Percentiles rank a stretch among this genome's conserved stretches.
Evolutionary conservation across 1,140 invertebrate species (phyloP).

Genomic region (Plutomurus gul): DNA sequence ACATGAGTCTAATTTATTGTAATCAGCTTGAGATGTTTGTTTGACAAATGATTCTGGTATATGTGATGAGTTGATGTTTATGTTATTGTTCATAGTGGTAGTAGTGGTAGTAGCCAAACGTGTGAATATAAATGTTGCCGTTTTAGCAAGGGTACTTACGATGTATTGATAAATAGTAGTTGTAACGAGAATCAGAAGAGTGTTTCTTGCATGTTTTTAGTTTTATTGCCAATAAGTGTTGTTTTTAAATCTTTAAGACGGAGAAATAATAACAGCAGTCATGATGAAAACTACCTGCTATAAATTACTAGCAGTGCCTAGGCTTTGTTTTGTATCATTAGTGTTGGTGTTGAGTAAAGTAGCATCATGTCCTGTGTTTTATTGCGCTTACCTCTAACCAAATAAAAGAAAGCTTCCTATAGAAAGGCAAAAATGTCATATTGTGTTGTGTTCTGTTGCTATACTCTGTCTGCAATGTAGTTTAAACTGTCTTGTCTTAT

Average conservation of each 20-base stretch:
- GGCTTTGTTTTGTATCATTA: too few relatives aligned
- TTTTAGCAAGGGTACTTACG: constrained; percentile 6
- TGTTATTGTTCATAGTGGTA: too few relatives aligned
- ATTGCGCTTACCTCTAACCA: too few relatives aligned
- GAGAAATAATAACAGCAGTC: constrained; percentile 16
- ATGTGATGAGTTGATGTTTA: neutral
- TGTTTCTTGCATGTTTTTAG: neutral
- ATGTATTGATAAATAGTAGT: too few relatives aligned
- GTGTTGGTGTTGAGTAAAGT: too few relatives aligned
- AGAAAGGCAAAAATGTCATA: neutral
- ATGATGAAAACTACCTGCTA: neutral
- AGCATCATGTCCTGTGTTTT: neutral
- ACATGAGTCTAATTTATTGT: constrained; percentile 10
- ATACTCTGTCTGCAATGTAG: neutral
- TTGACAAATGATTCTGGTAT: constrained; percentile 1
- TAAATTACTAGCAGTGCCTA: too few relatives aligned
- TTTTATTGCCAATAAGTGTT: constrained; percentile 14
- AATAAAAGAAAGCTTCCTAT: too few relatives aligned
- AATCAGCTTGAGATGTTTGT: constrained; percentile 4
- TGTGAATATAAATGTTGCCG: neutral
- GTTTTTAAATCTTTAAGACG: neutral
- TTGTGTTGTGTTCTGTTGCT: neutral
- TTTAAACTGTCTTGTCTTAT: neutral
- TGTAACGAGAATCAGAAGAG: constrained; percentile 1
- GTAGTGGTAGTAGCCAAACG: neutral